Evolutionary conservation across 2,797 vertebrate species (phyloP).

Genomic region (Liparis tanakae): DNA sequence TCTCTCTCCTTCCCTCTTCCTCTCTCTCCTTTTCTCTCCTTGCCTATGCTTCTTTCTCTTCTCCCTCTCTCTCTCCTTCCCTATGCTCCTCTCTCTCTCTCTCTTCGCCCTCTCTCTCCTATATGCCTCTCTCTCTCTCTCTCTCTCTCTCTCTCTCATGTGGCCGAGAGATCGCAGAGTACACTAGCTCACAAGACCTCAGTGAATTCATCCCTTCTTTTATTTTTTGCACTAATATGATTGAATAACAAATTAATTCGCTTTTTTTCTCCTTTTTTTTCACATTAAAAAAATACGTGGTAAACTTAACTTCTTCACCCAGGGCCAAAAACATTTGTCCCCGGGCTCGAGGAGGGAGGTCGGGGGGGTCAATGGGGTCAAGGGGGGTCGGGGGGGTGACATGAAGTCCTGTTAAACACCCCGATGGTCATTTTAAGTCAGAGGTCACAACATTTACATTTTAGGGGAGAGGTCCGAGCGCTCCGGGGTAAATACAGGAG

Average conservation of each 20-base stretch:
- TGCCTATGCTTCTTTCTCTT: too few relatives aligned
- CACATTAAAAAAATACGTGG: conserved; percentile 8
- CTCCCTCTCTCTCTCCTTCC: conserved; percentile 7
- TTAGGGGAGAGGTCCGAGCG: conserved; percentile 40
- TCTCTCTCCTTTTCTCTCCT: conserved; percentile 36
- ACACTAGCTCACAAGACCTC: conserved; percentile 33
- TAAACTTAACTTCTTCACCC: conserved; percentile 66
- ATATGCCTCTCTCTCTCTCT: conserved; percentile 2
- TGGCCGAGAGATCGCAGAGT: conserved; percentile 52
- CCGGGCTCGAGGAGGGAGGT: not conserved
- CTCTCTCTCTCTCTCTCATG: conserved; percentile 58
- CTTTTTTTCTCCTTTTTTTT: not conserved
- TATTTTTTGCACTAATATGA: conserved; percentile 18
- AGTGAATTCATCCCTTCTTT: conserved; percentile 32
- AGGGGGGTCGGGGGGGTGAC: not conserved
- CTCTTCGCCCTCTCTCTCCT: conserved; percentile 60
- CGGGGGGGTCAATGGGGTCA: too few relatives aligned
- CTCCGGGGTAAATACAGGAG: conserved; percentile 72
- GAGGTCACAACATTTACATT: conserved; percentile 27
- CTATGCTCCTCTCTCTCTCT: conserved; percentile 25
- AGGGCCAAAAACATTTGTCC: conserved; percentile 73
- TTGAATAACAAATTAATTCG: not conserved
- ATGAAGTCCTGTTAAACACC: conserved; percentile 4
- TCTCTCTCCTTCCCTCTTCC: too few relatives aligned
- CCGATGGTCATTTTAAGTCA: conserved; percentile 19